Conservation (phyloP, 2,113 vertebrate species). For the Apaloderma vittatum region DNA sequence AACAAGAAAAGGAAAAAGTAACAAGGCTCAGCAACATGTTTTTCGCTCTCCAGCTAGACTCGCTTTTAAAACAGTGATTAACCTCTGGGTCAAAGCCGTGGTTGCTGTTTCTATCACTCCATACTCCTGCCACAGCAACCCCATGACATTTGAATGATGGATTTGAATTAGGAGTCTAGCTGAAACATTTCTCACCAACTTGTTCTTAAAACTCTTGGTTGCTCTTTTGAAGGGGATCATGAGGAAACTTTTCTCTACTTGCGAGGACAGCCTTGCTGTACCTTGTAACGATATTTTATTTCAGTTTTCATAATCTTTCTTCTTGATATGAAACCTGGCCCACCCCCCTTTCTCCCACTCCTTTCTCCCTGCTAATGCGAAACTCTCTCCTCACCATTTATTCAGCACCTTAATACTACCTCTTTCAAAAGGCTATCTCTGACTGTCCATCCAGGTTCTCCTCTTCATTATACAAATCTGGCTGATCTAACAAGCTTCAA, state of each 20-base stretch:
- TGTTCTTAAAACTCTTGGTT: not conserved
- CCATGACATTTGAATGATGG: accelerated
- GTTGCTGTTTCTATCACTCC: not conserved
- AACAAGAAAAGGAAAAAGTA: not conserved
- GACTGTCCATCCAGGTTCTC: not conserved
- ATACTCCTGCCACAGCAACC: not conserved
- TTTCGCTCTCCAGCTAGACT: not conserved
- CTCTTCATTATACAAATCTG: not conserved
- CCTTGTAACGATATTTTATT: not conserved
- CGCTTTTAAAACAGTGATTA: not conserved
- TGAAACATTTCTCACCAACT: not conserved
- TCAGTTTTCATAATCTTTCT: not conserved
- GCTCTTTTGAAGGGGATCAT: not conserved
- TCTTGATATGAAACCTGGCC: not conserved
- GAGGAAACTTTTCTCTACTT: not conserved
- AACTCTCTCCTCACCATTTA: not conserved
- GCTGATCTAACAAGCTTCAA: not conserved
- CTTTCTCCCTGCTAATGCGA: not conserved
- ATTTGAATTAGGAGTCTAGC: not conserved
- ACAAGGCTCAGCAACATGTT: not conserved
- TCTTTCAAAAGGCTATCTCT: not conserved
- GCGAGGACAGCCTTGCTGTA: not conserved
- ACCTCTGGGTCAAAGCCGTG: not conserved
- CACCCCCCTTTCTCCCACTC: not conserved
- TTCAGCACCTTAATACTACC: not conserved